These are phyloP conservation scores for Napeogenes sylphis DNA, from an alignment of 2,888 invertebrate genomes.

Conservation along the genomic window DNA sequence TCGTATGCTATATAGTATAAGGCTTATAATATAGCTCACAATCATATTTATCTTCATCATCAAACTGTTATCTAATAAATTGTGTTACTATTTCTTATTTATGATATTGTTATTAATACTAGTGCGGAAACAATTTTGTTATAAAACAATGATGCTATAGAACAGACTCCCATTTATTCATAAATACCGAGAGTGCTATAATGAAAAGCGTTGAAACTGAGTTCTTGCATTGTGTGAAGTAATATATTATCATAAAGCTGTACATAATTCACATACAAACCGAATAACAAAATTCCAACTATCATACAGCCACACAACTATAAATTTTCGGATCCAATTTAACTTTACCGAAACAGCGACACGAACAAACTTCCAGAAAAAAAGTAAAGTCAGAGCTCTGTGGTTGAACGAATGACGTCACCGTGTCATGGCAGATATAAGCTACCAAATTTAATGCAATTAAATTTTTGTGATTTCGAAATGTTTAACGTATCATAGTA, in stretches of 20 bases:
- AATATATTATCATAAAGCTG: constrained; percentile 3
- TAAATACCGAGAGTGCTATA: no score
- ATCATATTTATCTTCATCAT: no score
- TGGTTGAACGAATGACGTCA: constrained; percentile 4
- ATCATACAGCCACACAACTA: constrained; percentile 3
- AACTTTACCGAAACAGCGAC: constrained; percentile 13
- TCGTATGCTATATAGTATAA: no score
- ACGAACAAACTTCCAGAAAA: constrained; percentile 8
- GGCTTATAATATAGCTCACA: no score
- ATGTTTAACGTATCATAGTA: no score
- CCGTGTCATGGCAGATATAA: background rate
- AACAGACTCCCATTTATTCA: no score
- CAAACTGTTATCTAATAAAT: no score
- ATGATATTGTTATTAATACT: no score
- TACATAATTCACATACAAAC: constrained; percentile 5
- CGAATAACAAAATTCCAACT: background rate
- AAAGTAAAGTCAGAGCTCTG: background rate
- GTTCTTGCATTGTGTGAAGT: background rate
- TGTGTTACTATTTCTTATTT: no score
- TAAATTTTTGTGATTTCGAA: background rate
- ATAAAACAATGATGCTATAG: no score
- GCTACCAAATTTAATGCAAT: background rate
- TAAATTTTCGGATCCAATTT: constrained; percentile 20
- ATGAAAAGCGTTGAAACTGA: background rate
- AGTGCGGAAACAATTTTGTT: no score